Evolutionary conservation across 1,140 invertebrate species (phyloP).

Genomic region (Drosophila sp.): DNA sequence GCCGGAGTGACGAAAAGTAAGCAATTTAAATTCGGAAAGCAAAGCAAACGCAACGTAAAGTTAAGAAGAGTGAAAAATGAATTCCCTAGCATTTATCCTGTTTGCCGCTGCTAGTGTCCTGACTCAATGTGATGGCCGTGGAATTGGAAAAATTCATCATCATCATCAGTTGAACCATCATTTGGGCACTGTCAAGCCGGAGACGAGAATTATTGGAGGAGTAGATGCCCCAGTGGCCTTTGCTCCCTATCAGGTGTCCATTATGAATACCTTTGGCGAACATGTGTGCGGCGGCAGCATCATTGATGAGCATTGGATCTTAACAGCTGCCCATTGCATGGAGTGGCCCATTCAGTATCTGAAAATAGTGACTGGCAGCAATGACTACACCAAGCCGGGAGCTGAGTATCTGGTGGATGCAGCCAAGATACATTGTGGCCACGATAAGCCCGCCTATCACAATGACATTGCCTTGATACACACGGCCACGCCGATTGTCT

Average conservation of each 20-base stretch:
- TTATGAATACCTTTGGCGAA: constrained; percentile 71
- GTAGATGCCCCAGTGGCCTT: constrained; percentile 71
- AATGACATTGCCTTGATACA: constrained; percentile 85
- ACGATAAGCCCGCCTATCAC: constrained; percentile 73
- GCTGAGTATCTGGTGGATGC: constrained; percentile 59
- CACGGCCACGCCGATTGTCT: constrained; percentile 80
- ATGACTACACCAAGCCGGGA: constrained; percentile 64
- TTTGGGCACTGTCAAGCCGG: constrained; percentile 41
- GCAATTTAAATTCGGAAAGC: constrained; percentile 50
- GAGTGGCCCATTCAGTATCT: constrained; percentile 75
- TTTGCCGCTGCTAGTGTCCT: constrained; percentile 8
- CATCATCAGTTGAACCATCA: constrained; percentile 31
- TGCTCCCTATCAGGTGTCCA: constrained; percentile 83
- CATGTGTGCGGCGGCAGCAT: constrained; percentile 84
- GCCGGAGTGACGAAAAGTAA: constrained; percentile 12
- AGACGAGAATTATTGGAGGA: constrained; percentile 83
- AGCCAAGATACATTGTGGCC: constrained; percentile 59
- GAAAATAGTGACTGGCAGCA: constrained; percentile 67
- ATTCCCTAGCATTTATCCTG: constrained; percentile 39
- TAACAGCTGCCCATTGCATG: constrained; percentile 84
- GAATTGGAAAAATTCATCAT: constrained; percentile 2
- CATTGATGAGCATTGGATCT: constrained; percentile 69
- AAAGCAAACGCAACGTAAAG: constrained; percentile 24
- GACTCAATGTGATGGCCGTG: constrained; percentile 34
- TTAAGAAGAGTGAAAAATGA: constrained; percentile 41